phyloP scores from a whole-genome alignment of 2,888 invertebrate genomes.

The Homarus gammarus region DNA sequence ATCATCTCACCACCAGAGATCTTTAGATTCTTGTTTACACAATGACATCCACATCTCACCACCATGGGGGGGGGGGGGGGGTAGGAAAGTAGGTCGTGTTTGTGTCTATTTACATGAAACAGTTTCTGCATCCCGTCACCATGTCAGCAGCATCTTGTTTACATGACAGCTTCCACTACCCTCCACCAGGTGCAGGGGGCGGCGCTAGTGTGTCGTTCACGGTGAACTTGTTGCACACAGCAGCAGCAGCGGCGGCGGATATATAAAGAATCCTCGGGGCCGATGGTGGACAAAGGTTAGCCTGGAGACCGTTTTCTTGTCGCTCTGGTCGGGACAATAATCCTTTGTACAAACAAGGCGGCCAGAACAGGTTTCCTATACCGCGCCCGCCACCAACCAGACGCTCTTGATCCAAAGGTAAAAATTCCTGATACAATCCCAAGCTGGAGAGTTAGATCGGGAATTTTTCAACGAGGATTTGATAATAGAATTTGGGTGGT shows the following conservation, averaged over 20 bases:
- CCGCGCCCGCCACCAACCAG: neutral
- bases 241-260: too few species aligned
- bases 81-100: too few species aligned
- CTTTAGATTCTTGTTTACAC: too few species aligned
- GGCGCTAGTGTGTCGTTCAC: constrained; percentile 22
- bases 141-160: neutral
- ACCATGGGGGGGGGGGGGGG: too few species aligned
- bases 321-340: constrained; percentile 2
- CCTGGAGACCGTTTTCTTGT: constrained; percentile 10
- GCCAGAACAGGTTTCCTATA: constrained; percentile 7
- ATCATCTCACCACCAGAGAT: too few species aligned
- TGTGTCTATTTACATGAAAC: too few species aligned
- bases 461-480: too few species aligned
- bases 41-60: too few species aligned
- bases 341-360: constrained; percentile 26
- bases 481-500: too few species aligned
- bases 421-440: constrained; percentile 8
- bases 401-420: neutral
- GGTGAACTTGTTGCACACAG: constrained; percentile 13
- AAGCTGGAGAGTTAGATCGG: too few species aligned
- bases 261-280: constrained; percentile 8
- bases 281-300: constrained; percentile 10
- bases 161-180: too few species aligned
- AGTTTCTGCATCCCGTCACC: constrained; percentile 2
- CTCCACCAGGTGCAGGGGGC: neutral